A percentile compares a stretch with the other conserved stretches of the same genome.
Evolutionary conservation across 1,140 invertebrate genomes (phyloP).

Genomic region (Cyphomyrmex costatus): DNA sequence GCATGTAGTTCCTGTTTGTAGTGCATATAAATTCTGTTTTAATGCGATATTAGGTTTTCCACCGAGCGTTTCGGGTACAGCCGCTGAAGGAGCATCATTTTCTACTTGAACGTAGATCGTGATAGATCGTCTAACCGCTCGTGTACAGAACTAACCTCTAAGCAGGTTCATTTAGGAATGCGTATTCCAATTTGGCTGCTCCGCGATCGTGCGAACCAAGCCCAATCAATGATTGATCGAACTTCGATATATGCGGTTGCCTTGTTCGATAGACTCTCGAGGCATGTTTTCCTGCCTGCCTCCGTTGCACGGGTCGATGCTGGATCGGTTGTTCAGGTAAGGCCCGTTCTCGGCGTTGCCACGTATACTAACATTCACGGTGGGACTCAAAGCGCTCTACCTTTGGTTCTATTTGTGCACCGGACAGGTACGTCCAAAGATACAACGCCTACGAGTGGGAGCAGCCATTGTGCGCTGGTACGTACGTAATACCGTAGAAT

Average conservation of each 20-base stretch:
- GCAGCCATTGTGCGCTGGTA: constrained; percentile 45
- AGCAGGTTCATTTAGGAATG: constrained; percentile 54
- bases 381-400: constrained; percentile 40
- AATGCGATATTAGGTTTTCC: constrained; percentile 34
- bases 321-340: constrained; percentile 29
- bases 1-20: neutral
- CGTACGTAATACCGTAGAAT: constrained; percentile 56
- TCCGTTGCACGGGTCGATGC: constrained; percentile 26
- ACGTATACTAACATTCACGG: constrained; percentile 1
- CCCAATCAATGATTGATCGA: constrained; percentile 61
- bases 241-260: constrained; percentile 19
- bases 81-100: neutral
- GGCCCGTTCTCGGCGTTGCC: constrained; percentile 57
- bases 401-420: constrained; percentile 45
- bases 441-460: constrained; percentile 61
- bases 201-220: constrained; percentile 63
- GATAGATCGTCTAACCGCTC: neutral
- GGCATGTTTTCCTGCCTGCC: constrained; percentile 38
- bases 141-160: constrained; percentile 7
- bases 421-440: constrained; percentile 50
- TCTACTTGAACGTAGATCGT: constrained; percentile 1
- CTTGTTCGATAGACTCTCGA: neutral
- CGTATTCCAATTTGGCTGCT: constrained; percentile 68
- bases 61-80: neutral
- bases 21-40: constrained; percentile 34